Base-by-base conservation (phyloP, 2,888 invertebrate genomes). In the Lumbricus terrestris region DNA sequence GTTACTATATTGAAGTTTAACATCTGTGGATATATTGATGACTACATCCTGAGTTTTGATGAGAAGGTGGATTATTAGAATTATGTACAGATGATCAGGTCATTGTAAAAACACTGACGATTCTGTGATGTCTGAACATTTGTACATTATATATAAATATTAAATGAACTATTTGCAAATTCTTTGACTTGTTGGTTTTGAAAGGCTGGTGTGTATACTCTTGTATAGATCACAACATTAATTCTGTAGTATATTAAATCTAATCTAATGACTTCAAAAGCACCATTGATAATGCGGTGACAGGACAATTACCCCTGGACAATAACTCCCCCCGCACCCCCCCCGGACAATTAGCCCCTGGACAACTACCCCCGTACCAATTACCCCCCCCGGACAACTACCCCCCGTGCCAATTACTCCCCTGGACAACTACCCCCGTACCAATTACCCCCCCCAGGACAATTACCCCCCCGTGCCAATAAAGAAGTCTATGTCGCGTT, bases 31-130 rank as follows among this genome's bases (percentile, higher is more conserved):
- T 69, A 69, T 69, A 69, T n/a, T 69, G n/a, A 69, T 69, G 20
- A 47, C 47, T n/a, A n/a, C 69, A 69, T 69, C 69, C 69, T 69
- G 29, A 69, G 8, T 69, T 29, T 69, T 69, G 69, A 69, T 13
- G n/a, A 69, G 69, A 69, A 69, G 69, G 29, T 69, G 2, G n/a
- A 3, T 69, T n/a, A n/a, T n/a, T n/a, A n/a, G 69, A n/a, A 47
- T n/a, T 69, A 69, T 69, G 69, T 69, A 69, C 69, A 69, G 69
- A 69, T 69, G 69, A 69, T 69, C 69, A 69, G 69, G 69, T 69
- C 69, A 69, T 69, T 69, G 69, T 69, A 69, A 69, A n/a, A 69
- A 69, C 69, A 69, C 69, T 69, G 69, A 69, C 69, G n/a, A 69
- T 69, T 69, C 69, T 69, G 69, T 69, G 69, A 69, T 69, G 69